Evolutionary conservation across 2,113 vertebrate genomes (phyloP).

Genomic region (Otolemur garnettii): DNA sequence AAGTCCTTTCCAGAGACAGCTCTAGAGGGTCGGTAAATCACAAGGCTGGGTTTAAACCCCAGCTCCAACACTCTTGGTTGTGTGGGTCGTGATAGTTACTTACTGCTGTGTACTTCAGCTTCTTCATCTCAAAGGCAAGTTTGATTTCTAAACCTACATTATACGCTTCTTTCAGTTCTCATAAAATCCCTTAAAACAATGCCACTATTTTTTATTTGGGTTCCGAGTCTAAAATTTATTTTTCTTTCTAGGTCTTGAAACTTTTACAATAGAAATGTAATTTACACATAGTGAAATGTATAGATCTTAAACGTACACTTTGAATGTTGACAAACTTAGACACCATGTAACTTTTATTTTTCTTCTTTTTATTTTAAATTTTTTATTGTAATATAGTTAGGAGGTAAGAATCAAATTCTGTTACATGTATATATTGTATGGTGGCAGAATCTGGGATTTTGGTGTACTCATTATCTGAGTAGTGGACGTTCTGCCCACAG

Average conservation of each 20-base stretch:
- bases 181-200: not conserved
- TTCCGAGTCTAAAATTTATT: conserved; percentile 32
- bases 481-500: too few species aligned
- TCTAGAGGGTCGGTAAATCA: not conserved
- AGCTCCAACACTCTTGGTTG: not conserved
- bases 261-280: conserved; percentile 53
- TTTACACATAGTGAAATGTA: conserved; percentile 17
- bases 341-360: not conserved
- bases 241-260: conserved; percentile 49
- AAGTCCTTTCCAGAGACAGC: not conserved
- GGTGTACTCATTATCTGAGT: too few species aligned
- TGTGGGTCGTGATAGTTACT: not conserved
- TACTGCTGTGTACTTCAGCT: not conserved
- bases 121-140: not conserved
- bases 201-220: conserved; percentile 11
- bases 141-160: not conserved
- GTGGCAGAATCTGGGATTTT: too few species aligned
- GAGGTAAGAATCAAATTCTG: too few species aligned
- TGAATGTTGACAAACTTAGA: conserved; percentile 19
- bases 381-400: too few species aligned
- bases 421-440: too few species aligned
- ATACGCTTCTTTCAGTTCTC: conserved; percentile 4
- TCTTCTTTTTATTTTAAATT: too few species aligned
- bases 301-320: conserved; percentile 3
- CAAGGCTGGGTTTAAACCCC: not conserved